Conservation (phyloP, 1,140 invertebrate species). For the Drosophila navojoa region DNA sequence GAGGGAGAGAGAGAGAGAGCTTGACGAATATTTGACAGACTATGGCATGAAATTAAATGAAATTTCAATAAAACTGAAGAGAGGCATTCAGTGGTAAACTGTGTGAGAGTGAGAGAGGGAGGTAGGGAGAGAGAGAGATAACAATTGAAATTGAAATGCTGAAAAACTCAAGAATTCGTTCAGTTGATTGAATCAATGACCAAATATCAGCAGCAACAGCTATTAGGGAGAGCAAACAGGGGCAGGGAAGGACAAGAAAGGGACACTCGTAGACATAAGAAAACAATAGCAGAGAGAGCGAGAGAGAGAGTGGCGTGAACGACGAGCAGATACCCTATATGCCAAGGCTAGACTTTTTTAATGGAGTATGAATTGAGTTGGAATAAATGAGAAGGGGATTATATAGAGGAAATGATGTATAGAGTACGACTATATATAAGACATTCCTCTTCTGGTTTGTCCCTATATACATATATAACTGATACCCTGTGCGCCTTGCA, state of each 20-base stretch:
- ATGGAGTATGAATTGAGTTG: no score
- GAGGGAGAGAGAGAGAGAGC: slow-evolving; percentile 3
- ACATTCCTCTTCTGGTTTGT: no score
- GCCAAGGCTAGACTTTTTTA: no score
- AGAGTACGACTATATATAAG: no score
- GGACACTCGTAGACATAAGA: neutral
- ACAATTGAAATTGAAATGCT: slow-evolving; percentile 34
- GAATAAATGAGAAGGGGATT: no score
- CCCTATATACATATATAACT: no score
- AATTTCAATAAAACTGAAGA: slow-evolving; percentile 53
- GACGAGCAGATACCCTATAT: neutral
- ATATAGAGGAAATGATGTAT: no score
- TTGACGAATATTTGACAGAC: slow-evolving; percentile 63
- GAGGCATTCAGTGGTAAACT: neutral
- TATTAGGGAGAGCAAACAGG: slow-evolving; percentile 37
- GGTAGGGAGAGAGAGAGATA: neutral
- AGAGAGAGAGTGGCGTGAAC: neutral
- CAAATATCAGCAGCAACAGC: slow-evolving; percentile 43
- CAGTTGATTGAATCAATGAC: slow-evolving; percentile 63
- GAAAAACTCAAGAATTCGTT: slow-evolving; percentile 25
- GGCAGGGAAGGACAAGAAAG: neutral
- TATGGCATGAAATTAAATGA: slow-evolving; percentile 54
- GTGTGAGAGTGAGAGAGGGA: neutral
- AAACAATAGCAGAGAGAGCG: neutral
- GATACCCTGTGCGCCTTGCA: no score